phyloP scores from a whole-genome alignment of 64 coral and sea anemone species.

The Pachyseris speciosa region DNA sequence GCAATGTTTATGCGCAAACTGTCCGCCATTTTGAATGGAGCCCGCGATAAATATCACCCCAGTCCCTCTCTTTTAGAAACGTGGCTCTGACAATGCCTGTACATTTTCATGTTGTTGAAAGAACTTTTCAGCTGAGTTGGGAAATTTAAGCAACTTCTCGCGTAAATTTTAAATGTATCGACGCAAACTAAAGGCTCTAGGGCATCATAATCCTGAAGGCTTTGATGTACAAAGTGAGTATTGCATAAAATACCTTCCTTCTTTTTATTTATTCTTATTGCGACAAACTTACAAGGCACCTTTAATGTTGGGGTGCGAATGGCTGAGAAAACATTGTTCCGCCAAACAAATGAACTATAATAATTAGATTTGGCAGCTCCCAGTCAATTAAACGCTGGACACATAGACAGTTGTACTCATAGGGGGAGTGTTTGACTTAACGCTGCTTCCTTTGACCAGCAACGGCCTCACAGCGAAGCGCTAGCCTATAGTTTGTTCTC shows the following conservation, averaged over 20 bases:
- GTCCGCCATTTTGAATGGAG: constrained; percentile 38
- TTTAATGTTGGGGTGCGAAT: too few species aligned
- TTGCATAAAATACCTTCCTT: background rate
- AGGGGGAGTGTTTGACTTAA: too few species aligned
- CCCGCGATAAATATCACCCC: background rate
- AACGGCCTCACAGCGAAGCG: too few species aligned
- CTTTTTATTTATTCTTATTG: background rate
- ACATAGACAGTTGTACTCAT: too few species aligned
- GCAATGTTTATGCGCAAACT: background rate
- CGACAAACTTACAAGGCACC: too few species aligned
- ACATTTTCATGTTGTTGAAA: background rate
- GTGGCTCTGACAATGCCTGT: too few species aligned
- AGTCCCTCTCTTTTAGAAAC: constrained; percentile 3
- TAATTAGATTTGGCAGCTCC: too few species aligned
- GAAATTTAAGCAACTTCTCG: background rate
- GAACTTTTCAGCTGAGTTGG: background rate
- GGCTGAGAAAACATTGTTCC: too few species aligned
- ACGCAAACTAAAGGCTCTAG: constrained; percentile 87
- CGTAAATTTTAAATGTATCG: constrained; percentile 75
- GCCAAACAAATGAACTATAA: too few species aligned
- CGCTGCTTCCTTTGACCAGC: too few species aligned
- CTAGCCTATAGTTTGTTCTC: too few species aligned
- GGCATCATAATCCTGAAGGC: constrained; percentile 85
- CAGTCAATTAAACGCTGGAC: too few species aligned
- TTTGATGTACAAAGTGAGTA: constrained; percentile 86